Conservation (phyloP, 1,140 invertebrate genomes). For the Hesperophylax magnus region DNA sequence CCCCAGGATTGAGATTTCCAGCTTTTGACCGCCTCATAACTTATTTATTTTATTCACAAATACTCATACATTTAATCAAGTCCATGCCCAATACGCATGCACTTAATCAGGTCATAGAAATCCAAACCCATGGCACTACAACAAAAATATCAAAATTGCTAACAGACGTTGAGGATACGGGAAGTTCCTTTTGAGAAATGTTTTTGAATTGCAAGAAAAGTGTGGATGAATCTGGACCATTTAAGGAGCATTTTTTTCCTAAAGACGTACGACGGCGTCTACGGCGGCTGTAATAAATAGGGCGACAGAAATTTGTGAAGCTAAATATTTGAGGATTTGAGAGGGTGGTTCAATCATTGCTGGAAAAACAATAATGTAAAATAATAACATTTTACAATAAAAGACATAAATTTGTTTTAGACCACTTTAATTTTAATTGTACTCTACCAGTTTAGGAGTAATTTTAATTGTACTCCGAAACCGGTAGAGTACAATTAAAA, state of each 20-base stretch:
- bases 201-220: not conserved
- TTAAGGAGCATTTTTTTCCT: constrained; percentile 12
- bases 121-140: no score
- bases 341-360: not conserved
- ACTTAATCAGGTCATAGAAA: no score
- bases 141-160: not conserved
- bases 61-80: constrained; percentile 4
- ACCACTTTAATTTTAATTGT: no score
- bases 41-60: constrained; percentile 40
- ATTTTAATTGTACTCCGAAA: no score
- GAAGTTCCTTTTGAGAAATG: not conserved
- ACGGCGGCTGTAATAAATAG: constrained; percentile 15
- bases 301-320: constrained; percentile 2
- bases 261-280: constrained; percentile 4
- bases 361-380: not conserved
- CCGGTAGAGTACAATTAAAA: no score
- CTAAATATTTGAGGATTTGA: not conserved
- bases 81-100: no score
- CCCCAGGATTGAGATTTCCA: constrained; percentile 32
- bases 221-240: not conserved
- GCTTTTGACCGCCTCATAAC: constrained; percentile 32
- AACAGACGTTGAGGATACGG: not conserved
- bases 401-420: no score
- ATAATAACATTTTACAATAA: no score
- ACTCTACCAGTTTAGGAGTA: no score